phyloP scores from a whole-genome alignment of 64 coral and sea anemone species.

The Cladopsammia gracilis region DNA sequence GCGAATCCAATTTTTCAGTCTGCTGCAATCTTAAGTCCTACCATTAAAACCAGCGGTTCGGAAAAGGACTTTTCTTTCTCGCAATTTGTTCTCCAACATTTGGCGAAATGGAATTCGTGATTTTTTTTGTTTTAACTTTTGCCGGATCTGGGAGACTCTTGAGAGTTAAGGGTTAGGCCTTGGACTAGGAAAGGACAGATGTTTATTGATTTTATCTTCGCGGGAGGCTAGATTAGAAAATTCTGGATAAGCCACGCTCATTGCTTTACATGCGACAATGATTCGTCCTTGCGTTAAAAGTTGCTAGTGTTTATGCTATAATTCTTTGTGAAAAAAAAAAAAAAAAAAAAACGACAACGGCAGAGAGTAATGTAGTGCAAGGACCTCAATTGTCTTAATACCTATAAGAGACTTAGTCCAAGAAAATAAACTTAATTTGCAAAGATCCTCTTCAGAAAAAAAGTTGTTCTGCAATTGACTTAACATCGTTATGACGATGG shows the following conservation, averaged over 20 bases:
- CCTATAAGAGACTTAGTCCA: not conserved
- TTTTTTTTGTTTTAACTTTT: not conserved
- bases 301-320: too few species aligned
- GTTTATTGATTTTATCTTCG: not conserved
- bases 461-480: not conserved
- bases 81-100: not conserved
- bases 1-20: too few species aligned
- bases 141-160: not conserved
- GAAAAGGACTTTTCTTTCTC: not conserved
- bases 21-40: too few species aligned
- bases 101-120: constrained; percentile 11
- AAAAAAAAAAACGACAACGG: not conserved
- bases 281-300: too few species aligned
- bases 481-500: too few species aligned
- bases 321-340: not conserved
- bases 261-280: not conserved
- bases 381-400: not conserved
- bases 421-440: not conserved
- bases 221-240: not conserved
- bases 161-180: not conserved
- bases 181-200: too few species aligned
- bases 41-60: too few species aligned
- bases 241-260: not conserved
- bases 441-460: not conserved
- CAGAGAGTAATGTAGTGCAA: not conserved